Base-by-base conservation (phyloP, 1,140 invertebrate genomes). In the Andrena cerasifolii region DNA sequence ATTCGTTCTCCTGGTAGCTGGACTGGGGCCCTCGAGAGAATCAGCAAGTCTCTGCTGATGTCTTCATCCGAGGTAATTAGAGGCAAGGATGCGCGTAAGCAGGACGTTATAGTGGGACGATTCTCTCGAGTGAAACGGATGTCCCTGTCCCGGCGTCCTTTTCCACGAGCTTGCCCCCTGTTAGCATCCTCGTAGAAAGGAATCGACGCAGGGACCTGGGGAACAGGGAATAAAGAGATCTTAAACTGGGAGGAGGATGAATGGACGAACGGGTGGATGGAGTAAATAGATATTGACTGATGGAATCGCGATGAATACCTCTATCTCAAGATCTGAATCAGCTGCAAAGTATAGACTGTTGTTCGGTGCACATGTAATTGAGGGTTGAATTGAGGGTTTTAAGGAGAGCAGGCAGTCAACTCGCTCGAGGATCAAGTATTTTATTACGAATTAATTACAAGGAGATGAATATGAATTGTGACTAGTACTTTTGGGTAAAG, bases 1-100 rank as follows among this genome's bases (percentile, higher is more conserved):
- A 81, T 81, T 72, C 74, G 75, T 68, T 75, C 49, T 45, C 72
- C 67, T 58, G 67, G 67, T 66, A 45, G 72, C 33, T 14, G 16
- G 18, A 6, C 33, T 3, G 18, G 47, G 61, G 45, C 33, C 31
- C 47, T 24, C 24, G 16, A 36, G 54, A 63, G 77, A 76, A 68
- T 16, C 51, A 7, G 43, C 47, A 33, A 43, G 72, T 78, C 68
- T 78, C 40, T 43, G 40, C 51, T 75, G 82, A 85, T 84, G 83
- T 85, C 82, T 85, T 85, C 82, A 85, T 85, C 58, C 75, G 31
- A 70, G 83, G 66, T 84, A 85, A 85, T 85, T 85, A 85, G 84
- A 85, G 82, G 82, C 83, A 81, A 71, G 82, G 79, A 85, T 81
- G 78, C 68, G 59, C 83, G 81, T 81, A 85, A 85, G 74, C 83